Percentiles rank a stretch among this genome's conserved stretches.
phyloP scores from a whole-genome alignment of 2,888 invertebrate genomes.

The Zygogramma bicolorata region DNA sequence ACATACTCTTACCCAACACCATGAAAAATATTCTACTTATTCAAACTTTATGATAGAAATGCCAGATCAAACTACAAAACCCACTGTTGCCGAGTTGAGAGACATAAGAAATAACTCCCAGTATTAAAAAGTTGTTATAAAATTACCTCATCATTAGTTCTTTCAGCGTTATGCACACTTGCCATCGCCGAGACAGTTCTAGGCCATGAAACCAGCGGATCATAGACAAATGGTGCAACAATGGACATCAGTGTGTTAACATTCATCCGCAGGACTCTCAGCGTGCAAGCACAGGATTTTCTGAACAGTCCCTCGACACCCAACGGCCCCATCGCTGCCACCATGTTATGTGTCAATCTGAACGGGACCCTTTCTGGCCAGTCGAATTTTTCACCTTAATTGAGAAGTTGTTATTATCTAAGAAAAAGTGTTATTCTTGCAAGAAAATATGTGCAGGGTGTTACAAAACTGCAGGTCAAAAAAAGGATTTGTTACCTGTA shows the following conservation, averaged over 20 bases:
- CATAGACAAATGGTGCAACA: constrained; percentile 93
- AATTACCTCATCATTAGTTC: constrained; percentile 74
- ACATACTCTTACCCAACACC: too few relatives aligned
- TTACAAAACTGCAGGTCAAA: too few relatives aligned
- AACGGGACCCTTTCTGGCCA: constrained; percentile 94
- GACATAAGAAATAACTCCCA: too few relatives aligned
- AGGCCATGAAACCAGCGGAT: constrained; percentile 89
- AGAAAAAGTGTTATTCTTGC: too few relatives aligned
- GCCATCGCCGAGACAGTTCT: constrained; percentile 62
- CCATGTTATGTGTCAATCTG: constrained; percentile 96
- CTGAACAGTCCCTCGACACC: constrained; percentile 92
- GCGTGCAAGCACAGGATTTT: constrained; percentile 90
- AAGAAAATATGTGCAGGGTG: too few relatives aligned
- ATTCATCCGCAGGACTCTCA: constrained; percentile 87
- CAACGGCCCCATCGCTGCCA: constrained; percentile 94
- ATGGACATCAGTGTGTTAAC: constrained; percentile 92
- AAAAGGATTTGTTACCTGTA: too few relatives aligned
- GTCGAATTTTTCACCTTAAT: constrained; percentile 83
- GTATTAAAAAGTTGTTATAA: too few relatives aligned
- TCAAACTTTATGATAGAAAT: too few relatives aligned
- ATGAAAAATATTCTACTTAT: too few relatives aligned
- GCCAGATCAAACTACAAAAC: too few relatives aligned
- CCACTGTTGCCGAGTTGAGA: too few relatives aligned
- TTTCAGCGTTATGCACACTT: constrained; percentile 63
- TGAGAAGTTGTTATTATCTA: too few relatives aligned